Conservation (phyloP, 2,797 vertebrate species). For the Thripadectes ignobilis region DNA sequence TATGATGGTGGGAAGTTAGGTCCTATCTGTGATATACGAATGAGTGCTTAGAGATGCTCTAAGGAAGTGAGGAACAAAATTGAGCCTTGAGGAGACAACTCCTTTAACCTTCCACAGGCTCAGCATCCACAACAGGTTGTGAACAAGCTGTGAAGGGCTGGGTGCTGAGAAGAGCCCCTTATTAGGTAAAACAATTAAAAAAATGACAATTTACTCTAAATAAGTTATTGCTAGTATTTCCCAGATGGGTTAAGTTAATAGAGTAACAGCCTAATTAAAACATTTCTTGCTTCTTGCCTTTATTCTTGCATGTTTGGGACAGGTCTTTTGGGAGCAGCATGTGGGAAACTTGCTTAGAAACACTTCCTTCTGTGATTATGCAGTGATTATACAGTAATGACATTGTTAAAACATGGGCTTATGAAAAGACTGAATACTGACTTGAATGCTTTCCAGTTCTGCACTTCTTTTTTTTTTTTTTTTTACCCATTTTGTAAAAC, state of each 20-base stretch:
- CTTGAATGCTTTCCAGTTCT: not conserved
- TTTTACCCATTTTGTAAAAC: too few species aligned
- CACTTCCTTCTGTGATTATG: not conserved
- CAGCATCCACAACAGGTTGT: not conserved
- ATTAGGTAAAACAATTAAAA: not conserved
- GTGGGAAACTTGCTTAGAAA: not conserved
- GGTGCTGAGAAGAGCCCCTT: not conserved
- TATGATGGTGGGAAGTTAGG: not conserved
- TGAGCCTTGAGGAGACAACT: not conserved
- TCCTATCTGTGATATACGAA: not conserved
- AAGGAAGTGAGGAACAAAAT: not conserved
- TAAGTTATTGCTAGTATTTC: conserved; percentile 4
- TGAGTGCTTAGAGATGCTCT: not conserved
- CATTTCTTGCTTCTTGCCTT: not conserved
- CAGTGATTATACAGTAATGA: not conserved
- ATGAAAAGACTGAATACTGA: not conserved
- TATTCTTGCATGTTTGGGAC: not conserved
- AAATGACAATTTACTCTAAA: not conserved
- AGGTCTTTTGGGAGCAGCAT: not conserved
- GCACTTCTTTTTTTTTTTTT: not conserved
- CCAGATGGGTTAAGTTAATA: conserved; percentile 4
- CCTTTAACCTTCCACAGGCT: not conserved
- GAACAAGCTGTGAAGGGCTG: not conserved
- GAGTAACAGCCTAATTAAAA: conserved; percentile 26
- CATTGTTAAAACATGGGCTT: not conserved